Conservation (phyloP, 1,140 invertebrate species). For the Drosophila eugracilis region DNA sequence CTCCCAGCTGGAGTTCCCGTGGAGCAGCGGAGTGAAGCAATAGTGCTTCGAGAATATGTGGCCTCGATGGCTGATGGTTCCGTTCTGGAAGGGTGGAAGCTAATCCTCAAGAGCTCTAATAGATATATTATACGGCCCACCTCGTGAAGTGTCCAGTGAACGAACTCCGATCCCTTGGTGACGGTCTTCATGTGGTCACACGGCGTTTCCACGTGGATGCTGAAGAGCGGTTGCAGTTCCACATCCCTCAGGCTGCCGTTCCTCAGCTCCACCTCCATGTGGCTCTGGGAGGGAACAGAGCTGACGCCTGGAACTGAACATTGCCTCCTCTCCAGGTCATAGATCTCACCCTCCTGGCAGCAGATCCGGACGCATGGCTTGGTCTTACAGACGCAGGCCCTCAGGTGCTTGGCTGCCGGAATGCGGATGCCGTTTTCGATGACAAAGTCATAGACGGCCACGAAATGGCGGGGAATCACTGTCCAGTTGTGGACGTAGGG, state of each 20-base stretch:
- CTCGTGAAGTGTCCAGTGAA: constrained; percentile 69
- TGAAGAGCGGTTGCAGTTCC: constrained; percentile 34
- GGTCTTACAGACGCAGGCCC: constrained; percentile 72
- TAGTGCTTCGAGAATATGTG: constrained; percentile 72
- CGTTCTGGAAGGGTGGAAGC: constrained; percentile 45
- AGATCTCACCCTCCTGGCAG: constrained; percentile 54
- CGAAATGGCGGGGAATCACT: constrained; percentile 61
- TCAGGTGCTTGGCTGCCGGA: constrained; percentile 51
- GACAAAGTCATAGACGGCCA: constrained; percentile 75
- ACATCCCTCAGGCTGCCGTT: constrained; percentile 43
- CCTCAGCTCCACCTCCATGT: constrained; percentile 39
- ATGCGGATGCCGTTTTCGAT: constrained; percentile 71
- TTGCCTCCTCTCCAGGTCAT: constrained; percentile 42
- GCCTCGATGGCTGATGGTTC: constrained; percentile 57
- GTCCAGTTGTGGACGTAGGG: constrained; percentile 67
- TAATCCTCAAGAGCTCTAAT: too few species aligned
- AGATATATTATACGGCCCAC: constrained; percentile 7
- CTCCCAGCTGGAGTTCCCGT: constrained; percentile 47
- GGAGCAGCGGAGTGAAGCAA: constrained; percentile 55
- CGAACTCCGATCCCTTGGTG: constrained; percentile 38
- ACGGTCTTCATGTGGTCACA: constrained; percentile 69
- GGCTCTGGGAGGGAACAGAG: constrained; percentile 34
- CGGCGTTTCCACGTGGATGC: constrained; percentile 60
- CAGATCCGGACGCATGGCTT: constrained; percentile 74
- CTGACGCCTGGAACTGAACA: constrained; percentile 20